These are phyloP conservation scores for Zosterops japonicus DNA, from an alignment of 2,113 vertebrate genomes.

Conservation along the genomic window DNA sequence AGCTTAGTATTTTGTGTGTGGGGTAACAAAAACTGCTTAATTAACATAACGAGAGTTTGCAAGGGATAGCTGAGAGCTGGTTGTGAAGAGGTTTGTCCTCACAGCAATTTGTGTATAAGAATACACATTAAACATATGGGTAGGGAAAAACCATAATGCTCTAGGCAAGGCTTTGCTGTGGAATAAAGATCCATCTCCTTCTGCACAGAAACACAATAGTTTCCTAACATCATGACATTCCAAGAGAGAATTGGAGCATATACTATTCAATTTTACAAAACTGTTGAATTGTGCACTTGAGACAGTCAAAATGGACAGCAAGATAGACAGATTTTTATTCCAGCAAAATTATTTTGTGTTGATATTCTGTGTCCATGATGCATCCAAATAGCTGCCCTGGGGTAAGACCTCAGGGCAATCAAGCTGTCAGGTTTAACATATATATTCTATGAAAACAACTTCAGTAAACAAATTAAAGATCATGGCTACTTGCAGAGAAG, in stretches of 20 bases:
- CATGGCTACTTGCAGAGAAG: neutral
- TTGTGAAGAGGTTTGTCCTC: neutral
- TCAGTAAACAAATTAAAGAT: conserved; percentile 48
- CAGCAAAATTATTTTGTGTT: conserved; percentile 27
- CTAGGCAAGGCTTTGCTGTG: conserved; percentile 8
- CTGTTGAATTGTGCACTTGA: conserved; percentile 58
- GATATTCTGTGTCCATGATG: neutral
- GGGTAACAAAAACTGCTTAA: neutral
- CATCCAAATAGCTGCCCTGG: conserved; percentile 12
- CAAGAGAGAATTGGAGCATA: conserved; percentile 57
- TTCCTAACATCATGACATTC: conserved; percentile 40
- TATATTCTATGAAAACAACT: neutral
- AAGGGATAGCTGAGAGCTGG: neutral
- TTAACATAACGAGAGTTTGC: neutral
- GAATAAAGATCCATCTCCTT: conserved; percentile 50
- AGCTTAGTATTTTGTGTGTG: neutral
- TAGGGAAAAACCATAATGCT: conserved; percentile 3
- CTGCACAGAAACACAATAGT: conserved; percentile 33
- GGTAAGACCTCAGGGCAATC: conserved; percentile 24
- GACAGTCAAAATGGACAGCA: conserved; percentile 50
- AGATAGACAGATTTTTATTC: conserved; percentile 47
- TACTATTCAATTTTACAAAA: conserved; percentile 63
- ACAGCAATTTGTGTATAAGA: neutral
- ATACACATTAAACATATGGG: conserved; percentile 28
- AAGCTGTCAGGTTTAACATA: conserved; percentile 44